These are phyloP conservation scores for Caenorhabditis zanzibari DNA, from an alignment of 2,888 invertebrate genomes.

Conservation along the genomic window DNA sequence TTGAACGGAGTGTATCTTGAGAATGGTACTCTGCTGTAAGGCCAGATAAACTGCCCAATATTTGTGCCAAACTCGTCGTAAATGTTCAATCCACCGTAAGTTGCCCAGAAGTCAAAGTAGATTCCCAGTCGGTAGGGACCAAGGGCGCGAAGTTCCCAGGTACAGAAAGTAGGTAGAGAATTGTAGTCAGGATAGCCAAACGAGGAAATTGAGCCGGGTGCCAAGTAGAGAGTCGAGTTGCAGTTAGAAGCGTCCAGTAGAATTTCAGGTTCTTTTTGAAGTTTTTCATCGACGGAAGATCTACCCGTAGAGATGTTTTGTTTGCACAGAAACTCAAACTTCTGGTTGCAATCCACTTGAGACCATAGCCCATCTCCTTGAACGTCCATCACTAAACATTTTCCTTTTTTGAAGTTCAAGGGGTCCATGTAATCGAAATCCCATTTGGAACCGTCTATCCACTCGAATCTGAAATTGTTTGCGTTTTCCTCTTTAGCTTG, in stretches of 20 bases:
- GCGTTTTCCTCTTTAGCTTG: not conserved
- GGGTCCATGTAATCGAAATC: slow-evolving; percentile 35
- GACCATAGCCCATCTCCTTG: slow-evolving; percentile 20
- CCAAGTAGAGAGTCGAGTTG: slow-evolving; percentile 18
- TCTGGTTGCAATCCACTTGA: slow-evolving; percentile 12
- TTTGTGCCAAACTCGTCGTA: slow-evolving; percentile 3
- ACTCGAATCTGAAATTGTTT: slow-evolving; percentile 18
- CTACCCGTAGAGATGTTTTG: not conserved
- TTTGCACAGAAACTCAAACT: slow-evolving; percentile 22
- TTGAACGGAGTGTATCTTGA: slow-evolving; percentile 2
- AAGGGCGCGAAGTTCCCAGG: slow-evolving; percentile 11
- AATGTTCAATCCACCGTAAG: not conserved
- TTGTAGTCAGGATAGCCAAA: slow-evolving; percentile 7
- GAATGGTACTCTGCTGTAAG: not conserved
- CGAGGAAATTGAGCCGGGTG: slow-evolving; percentile 24
- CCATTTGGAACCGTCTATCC: slow-evolving; percentile 12
- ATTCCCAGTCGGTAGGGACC: slow-evolving; percentile 22
- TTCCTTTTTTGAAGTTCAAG: slow-evolving; percentile 4
- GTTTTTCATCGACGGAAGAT: not conserved
- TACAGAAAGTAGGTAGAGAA: slow-evolving; percentile 9
- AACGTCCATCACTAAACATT: slow-evolving; percentile 28
- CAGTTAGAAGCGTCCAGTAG: slow-evolving; percentile 16
- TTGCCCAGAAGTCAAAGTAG: slow-evolving; percentile 17
- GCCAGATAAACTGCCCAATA: not conserved
- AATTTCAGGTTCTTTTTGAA: not conserved